These are phyloP conservation scores for Thalassoma bifasciatum DNA, from an alignment of 2,113 vertebrate species.

Conservation along the genomic window DNA sequence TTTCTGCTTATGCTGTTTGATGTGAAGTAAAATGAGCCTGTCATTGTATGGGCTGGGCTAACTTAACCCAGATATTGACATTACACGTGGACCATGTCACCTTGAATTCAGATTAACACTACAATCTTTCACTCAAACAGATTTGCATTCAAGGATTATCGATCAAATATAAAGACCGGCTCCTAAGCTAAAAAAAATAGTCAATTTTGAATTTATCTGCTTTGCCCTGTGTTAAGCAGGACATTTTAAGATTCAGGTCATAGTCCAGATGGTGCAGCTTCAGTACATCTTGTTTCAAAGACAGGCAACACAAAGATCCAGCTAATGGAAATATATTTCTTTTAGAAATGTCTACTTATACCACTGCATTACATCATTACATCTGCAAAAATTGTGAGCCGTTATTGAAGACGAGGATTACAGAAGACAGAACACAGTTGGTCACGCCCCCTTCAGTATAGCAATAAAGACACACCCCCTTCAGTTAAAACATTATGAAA, in stretches of 20 bases:
- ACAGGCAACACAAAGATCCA: background rate
- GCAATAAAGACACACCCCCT: slow-evolving; percentile 4
- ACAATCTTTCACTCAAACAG: background rate
- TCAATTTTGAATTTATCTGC: no score
- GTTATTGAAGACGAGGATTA: background rate
- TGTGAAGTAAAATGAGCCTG: background rate
- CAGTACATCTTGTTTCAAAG: background rate
- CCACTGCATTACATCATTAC: no score
- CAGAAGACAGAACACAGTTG: background rate
- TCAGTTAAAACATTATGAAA: slow-evolving; percentile 22
- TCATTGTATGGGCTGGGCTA: background rate
- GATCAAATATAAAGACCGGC: background rate
- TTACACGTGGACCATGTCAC: no score
- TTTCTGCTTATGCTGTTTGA: no score
- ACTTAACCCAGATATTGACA: background rate
- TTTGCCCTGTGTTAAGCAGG: background rate
- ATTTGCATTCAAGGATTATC: background rate
- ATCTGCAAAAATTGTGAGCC: background rate
- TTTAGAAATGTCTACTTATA: background rate
- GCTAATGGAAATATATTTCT: background rate
- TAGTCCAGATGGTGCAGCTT: background rate
- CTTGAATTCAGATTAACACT: no score
- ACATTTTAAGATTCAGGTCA: background rate
- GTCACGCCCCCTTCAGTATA: background rate
- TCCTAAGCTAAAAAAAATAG: no score